Conservation (phyloP, 2,113 vertebrate species). For the Nanorana parkeri region DNA sequence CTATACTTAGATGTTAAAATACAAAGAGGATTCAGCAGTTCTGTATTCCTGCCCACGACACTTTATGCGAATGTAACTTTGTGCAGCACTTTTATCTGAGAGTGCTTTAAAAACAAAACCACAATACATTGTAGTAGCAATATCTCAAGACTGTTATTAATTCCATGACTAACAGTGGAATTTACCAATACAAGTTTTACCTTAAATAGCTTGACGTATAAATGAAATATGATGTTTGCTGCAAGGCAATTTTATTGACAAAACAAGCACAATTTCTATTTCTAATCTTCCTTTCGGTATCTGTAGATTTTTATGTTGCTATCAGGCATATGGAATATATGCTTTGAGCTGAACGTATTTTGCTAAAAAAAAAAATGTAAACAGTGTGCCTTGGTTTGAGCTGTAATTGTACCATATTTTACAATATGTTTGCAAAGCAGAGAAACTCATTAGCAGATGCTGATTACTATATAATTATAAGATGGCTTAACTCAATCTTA, state of each 20-base stretch:
- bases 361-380: too few species aligned
- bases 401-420: too few species aligned
- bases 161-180: not conserved
- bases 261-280: slow-evolving; percentile 31
- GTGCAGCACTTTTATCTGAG: not conserved
- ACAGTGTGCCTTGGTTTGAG: too few species aligned
- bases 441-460: too few species aligned
- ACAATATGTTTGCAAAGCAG: too few species aligned
- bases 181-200: slow-evolving; percentile 51
- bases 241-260: not conserved
- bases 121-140: slow-evolving; percentile 40
- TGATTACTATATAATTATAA: too few species aligned
- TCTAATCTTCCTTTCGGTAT: too few species aligned
- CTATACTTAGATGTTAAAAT: too few species aligned
- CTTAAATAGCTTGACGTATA: not conserved
- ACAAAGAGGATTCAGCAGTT: not conserved
- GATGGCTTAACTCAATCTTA: too few species aligned
- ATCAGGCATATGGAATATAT: too few species aligned
- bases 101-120: slow-evolving; percentile 10
- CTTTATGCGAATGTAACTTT: slow-evolving; percentile 37
- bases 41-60: slow-evolving; percentile 12
- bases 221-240: not conserved
- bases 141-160: slow-evolving; percentile 50
- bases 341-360: too few species aligned
- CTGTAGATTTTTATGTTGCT: too few species aligned